phyloP scores from a whole-genome alignment of 2,888 invertebrate genomes.

The Agrochola circellaris region DNA sequence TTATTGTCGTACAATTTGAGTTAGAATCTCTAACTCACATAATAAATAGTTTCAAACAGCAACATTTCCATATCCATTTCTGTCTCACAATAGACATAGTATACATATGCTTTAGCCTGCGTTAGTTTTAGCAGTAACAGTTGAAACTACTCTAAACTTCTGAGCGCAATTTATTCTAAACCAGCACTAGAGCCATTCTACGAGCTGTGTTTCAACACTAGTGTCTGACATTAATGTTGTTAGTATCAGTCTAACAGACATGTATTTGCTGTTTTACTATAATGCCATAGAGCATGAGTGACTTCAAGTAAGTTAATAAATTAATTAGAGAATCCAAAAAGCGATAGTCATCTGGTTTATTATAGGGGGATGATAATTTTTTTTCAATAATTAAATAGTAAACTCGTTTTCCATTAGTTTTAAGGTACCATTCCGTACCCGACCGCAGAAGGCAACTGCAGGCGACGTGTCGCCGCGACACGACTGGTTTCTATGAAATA shows the following conservation, averaged over 20 bases:
- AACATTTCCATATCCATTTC: neutral
- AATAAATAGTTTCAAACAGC: neutral
- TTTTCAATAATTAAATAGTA: too few species aligned
- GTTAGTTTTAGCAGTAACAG: conserved; percentile 2
- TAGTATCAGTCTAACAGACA: conserved; percentile 6
- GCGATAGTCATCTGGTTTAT: neutral
- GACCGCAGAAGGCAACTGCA: too few species aligned
- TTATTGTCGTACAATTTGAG: neutral
- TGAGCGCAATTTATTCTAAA: conserved; percentile 24
- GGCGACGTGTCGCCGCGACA: too few species aligned
- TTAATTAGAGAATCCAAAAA: neutral
- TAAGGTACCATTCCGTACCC: too few species aligned
- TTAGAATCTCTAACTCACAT: neutral
- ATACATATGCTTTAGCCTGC: neutral
- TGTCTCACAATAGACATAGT: neutral
- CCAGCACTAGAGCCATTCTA: neutral
- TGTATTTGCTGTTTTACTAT: conserved; percentile 24
- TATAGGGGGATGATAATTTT: neutral
- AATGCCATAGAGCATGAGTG: neutral
- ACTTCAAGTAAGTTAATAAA: neutral
- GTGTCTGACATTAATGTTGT: conserved; percentile 24
- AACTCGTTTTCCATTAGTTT: too few species aligned
- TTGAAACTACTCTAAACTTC: conserved; percentile 17
- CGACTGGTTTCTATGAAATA: too few species aligned
- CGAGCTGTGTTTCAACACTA: conserved; percentile 15